Conservation (phyloP, 1,140 invertebrate genomes). For the Drosophila chauvacae region DNA sequence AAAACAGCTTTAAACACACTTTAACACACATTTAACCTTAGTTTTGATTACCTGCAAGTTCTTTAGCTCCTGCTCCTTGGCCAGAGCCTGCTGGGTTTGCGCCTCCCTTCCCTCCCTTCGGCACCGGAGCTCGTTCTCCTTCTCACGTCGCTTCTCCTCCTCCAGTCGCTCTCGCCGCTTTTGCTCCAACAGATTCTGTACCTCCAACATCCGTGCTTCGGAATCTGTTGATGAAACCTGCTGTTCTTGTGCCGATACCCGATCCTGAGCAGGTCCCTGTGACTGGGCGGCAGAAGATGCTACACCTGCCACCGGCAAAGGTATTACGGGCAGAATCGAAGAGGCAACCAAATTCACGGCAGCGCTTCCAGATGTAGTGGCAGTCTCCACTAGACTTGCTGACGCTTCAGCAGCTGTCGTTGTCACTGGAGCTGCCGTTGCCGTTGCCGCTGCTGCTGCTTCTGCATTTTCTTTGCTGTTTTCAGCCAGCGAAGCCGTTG, state of each 20-base stretch:
- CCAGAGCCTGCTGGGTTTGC: conserved; percentile 88
- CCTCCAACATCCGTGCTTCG: conserved; percentile 15
- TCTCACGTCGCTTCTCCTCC: conserved; percentile 48
- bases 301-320: background rate
- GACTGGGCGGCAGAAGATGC: background rate
- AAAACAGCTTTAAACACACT: background rate
- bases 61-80: conserved; percentile 91
- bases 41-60: conserved; percentile 86
- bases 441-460: conserved; percentile 4
- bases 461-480: conserved; percentile 7
- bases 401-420: background rate
- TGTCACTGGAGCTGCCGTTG: too few relatives aligned
- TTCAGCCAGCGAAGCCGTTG: conserved; percentile 27
- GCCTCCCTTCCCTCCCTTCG: conserved; percentile 89
- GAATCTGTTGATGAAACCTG: background rate
- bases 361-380: conserved; percentile 1
- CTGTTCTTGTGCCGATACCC: background rate
- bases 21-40: background rate
- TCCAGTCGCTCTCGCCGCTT: conserved; percentile 35
- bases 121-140: conserved; percentile 88
- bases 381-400: background rate
- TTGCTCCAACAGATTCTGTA: conserved; percentile 32
- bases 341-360: conserved; percentile 1
- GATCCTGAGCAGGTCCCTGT: background rate
- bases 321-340: conserved; percentile 12